phyloP scores from a whole-genome alignment of 2,888 invertebrate genomes.

The Cecidostiba fungosa region DNA sequence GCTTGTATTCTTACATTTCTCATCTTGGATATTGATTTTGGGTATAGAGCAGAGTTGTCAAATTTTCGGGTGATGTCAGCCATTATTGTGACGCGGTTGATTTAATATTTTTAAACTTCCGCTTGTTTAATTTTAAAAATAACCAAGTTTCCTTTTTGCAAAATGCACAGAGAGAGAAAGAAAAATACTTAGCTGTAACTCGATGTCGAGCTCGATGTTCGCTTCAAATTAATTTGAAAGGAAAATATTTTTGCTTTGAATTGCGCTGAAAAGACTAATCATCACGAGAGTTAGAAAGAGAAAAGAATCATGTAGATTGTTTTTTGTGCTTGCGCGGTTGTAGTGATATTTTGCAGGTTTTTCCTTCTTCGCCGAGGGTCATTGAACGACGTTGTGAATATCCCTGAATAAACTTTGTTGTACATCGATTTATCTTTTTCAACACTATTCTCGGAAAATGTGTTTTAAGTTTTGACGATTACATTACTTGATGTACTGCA shows the following conservation, averaged over 20 bases:
- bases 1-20: neutral
- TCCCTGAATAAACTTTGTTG: neutral
- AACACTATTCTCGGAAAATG: neutral
- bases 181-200: too few species aligned
- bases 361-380: neutral
- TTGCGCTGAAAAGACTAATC: neutral
- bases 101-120: neutral
- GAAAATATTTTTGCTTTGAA: too few species aligned
- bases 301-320: too few species aligned
- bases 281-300: too few species aligned
- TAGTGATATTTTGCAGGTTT: neutral
- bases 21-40: neutral
- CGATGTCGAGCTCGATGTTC: too few species aligned
- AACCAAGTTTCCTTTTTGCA: neutral
- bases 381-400: neutral
- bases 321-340: neutral
- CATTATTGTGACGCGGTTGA: neutral
- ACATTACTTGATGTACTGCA: too few species aligned
- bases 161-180: neutral
- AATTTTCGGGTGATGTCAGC: neutral
- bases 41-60: neutral
- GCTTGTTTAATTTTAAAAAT: neutral
- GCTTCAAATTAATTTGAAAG: too few species aligned
- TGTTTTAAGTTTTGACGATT: neutral
- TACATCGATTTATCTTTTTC: neutral